Evolutionary conservation across 2,797 vertebrate genomes (phyloP).

Genomic region (Lophius americanus): DNA sequence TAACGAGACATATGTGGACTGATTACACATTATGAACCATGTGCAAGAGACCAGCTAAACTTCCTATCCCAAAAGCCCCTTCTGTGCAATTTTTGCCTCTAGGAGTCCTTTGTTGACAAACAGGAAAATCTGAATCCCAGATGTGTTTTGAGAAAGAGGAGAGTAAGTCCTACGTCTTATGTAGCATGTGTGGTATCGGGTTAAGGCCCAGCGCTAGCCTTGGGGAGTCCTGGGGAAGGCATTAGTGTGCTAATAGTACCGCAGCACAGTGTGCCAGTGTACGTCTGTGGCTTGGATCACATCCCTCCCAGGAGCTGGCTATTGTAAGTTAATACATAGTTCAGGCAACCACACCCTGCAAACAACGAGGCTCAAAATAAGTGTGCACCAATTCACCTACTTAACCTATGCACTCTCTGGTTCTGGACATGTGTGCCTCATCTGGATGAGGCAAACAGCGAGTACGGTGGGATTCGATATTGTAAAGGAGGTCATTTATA

Average conservation of each 20-base stretch:
- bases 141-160: constrained; percentile 68
- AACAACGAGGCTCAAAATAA: constrained; percentile 28
- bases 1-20: constrained; percentile 55
- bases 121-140: constrained; percentile 77
- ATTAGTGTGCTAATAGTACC: constrained; percentile 74
- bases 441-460: constrained; percentile 40
- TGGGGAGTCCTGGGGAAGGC: constrained; percentile 75
- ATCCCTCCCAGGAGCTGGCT: constrained; percentile 63
- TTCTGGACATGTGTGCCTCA: constrained; percentile 45
- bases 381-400: constrained; percentile 55
- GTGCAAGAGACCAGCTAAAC: constrained; percentile 34
- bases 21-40: constrained; percentile 46
- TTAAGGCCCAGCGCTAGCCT: constrained; percentile 68
- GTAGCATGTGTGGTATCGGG: constrained; percentile 75
- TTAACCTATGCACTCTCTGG: constrained; percentile 55
- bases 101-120: constrained; percentile 79
- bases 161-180: constrained; percentile 55
- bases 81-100: constrained; percentile 48
- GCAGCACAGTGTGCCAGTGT: constrained; percentile 50
- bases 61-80: constrained; percentile 40
- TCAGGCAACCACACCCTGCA: constrained; percentile 51
- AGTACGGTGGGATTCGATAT: constrained; percentile 37
- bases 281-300: constrained; percentile 63
- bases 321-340: constrained; percentile 61
- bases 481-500: constrained; percentile 24